phyloP scores from a whole-genome alignment of 1,140 invertebrate species.

The Achatina immaculata region DNA sequence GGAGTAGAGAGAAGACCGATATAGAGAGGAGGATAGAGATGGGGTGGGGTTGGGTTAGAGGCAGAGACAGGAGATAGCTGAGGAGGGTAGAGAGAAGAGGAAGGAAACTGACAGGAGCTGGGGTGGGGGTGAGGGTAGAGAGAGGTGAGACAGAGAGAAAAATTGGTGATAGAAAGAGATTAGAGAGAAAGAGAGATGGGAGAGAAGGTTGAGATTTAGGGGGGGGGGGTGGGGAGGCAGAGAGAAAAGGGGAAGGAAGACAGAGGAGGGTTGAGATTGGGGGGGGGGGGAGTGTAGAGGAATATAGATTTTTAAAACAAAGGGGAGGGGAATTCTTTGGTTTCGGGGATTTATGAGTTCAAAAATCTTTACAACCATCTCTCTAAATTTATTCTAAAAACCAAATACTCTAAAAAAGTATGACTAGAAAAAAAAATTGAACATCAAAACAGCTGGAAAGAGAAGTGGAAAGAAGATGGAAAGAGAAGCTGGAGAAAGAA shows the following conservation, averaged over 20 bases:
- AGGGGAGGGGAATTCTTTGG: too few species aligned
- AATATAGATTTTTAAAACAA: not conserved
- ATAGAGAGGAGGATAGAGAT: slow-evolving; percentile 19
- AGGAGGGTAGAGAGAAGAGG: not conserved
- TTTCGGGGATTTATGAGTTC: too few species aligned
- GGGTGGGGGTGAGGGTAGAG: too few species aligned
- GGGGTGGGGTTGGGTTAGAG: not conserved
- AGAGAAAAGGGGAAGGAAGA: slow-evolving; percentile 3
- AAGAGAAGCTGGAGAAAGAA: too few species aligned
- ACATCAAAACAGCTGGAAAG: too few species aligned
- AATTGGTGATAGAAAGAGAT: not conserved
- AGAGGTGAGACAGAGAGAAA: slow-evolving; percentile 3
- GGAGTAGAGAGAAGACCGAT: not conserved
- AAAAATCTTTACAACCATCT: too few species aligned
- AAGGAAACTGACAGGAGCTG: too few species aligned
- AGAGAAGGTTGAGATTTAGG: slow-evolving; percentile 28
- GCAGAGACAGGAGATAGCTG: not conserved
- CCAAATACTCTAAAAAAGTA: too few species aligned
- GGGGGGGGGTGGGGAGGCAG: not conserved
- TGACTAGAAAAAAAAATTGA: too few species aligned
- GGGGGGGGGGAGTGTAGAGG: not conserved
- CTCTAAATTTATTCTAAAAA: too few species aligned
- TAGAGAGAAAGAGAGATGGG: slow-evolving; percentile 15
- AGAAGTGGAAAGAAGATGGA: too few species aligned
- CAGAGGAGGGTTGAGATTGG: not conserved